Evolutionary conservation across 2,797 vertebrate species (phyloP), one percentile per base, ranked within the genome.

Genomic region (Malurus leucopterus): DNA sequence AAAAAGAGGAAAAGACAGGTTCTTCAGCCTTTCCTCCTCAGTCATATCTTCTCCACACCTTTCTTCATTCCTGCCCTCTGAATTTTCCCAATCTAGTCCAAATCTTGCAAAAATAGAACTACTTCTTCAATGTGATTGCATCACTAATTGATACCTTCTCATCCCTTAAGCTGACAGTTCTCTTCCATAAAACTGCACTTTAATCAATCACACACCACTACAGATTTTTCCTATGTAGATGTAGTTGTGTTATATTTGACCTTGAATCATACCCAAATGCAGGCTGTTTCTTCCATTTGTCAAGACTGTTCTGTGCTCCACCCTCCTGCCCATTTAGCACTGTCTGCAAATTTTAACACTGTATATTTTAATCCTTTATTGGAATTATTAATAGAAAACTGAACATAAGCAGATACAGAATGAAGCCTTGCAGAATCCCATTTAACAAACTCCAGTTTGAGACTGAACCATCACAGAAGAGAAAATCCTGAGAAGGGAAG

Each of bases 381-480:
- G 20, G n/a, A 82, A 93, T 82, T 91, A 86, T 62, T 74, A 92
- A 84, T 26, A 88, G 89, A 83, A 91, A 54, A 51, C 16, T 27
- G 49, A 90, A 82, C 30, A 53, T 6, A 22, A 70, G 18, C 46
- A 53, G 68, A 87, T 21, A 67, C 3, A 61, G 54, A 84, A 88
- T 3, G 38, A 92, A 81, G 51, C 40, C 30, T 63, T 59, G 41
- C 44, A 86, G 55, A 78, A 84, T 32, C 38, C 27, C 46, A 34
- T 34, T 68, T 85, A 85, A 80, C 41, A 46, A 87, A 90, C 50
- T 49, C 32, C 27, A 75, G 29, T 86, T 69, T 87, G 44, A 84
- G 67, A 87, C 11, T 62, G 41, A 71, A 74, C 32, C 40, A 73
- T 36, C 57, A 53, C 24, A 77, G 54, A 0, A 64, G 26, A 85